phyloP scores from a whole-genome alignment of 2,888 invertebrate species.

The Phasia obesa region DNA sequence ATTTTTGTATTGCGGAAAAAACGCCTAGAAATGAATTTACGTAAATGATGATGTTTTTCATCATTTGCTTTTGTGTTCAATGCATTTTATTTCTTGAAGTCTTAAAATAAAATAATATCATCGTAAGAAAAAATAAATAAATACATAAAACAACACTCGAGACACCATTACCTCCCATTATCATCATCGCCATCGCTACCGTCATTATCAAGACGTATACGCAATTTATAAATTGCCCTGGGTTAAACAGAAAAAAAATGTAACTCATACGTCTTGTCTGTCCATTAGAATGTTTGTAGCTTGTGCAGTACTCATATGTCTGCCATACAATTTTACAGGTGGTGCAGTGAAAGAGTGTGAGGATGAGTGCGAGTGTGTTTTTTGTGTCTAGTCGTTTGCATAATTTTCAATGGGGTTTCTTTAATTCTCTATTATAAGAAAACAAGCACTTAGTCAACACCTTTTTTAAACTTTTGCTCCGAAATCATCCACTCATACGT shows the following conservation, averaged over 20 bases:
- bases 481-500: not conserved
- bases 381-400: constrained; percentile 43
- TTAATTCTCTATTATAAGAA: constrained; percentile 61
- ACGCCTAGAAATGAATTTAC: constrained; percentile 43
- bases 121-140: constrained; percentile 18
- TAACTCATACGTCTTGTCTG: constrained; percentile 63
- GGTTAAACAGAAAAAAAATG: constrained; percentile 52
- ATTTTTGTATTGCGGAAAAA: constrained; percentile 36
- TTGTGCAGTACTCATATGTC: no score
- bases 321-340: not conserved
- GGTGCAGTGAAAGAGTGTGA: not conserved
- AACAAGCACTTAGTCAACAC: constrained; percentile 62
- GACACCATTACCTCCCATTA: constrained; percentile 43
- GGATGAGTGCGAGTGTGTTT: not conserved
- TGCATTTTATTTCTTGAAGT: constrained; percentile 40
- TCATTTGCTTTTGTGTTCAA: constrained; percentile 49
- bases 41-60: constrained; percentile 6
- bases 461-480: constrained; percentile 43
- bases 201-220: constrained; percentile 51
- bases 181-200: not conserved
- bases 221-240: constrained; percentile 68
- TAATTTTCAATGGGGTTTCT: constrained; percentile 63
- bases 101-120: constrained; percentile 34
- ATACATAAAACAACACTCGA: constrained; percentile 54
- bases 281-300: not conserved